These are phyloP conservation scores for Rhabditoides inermis DNA, from an alignment of 2,888 invertebrate genomes.

Conservation along the genomic window DNA sequence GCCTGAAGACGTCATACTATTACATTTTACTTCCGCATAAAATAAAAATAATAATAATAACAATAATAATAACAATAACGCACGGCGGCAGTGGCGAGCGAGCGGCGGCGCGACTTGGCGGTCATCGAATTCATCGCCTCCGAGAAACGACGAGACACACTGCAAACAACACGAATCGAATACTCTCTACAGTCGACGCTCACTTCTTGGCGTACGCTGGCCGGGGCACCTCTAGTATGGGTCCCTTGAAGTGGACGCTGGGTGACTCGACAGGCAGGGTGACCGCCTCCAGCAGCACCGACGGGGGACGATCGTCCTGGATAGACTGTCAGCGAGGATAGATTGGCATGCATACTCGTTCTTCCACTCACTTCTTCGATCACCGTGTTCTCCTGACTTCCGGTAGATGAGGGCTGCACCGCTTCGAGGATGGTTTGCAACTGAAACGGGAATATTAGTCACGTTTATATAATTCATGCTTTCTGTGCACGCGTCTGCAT, in stretches of 20 bases:
- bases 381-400: conserved; percentile 43
- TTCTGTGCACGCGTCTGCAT: no score
- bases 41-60: no score
- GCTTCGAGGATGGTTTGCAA: conserved; percentile 49
- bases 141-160: conserved; percentile 40
- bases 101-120: no score
- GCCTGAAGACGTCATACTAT: no score
- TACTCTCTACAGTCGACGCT: neutral
- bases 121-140: conserved; percentile 29
- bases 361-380: conserved; percentile 11
- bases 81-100: no score
- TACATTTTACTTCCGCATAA: no score
- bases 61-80: no score
- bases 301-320: conserved; percentile 38
- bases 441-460: conserved; percentile 17
- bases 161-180: conserved; percentile 19
- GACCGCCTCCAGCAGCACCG: conserved; percentile 48
- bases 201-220: conserved; percentile 34
- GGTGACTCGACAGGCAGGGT: conserved; percentile 29
- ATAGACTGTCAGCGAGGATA: conserved; percentile 1
- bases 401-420: conserved; percentile 40
- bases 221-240: conserved; percentile 31
- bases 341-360: neutral
- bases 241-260: conserved; percentile 27
- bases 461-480: no score